Percentiles rank a stretch among this genome's conserved stretches.
Conservation (phyloP, 53 echinoderm and acorn worm species). For the Temnopleurus reevesii region DNA sequence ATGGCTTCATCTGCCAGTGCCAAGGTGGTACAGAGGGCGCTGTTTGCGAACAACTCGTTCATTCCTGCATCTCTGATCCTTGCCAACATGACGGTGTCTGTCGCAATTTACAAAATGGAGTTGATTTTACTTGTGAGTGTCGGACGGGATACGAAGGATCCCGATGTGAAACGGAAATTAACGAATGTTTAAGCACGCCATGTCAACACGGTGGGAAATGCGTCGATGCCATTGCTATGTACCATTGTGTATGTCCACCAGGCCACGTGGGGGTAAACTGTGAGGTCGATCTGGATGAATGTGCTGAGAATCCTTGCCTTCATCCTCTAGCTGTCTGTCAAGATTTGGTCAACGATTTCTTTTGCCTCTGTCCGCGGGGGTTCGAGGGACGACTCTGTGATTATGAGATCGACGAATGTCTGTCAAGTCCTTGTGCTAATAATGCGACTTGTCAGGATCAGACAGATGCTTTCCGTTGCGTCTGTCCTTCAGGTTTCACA, state of each 20-base stretch:
- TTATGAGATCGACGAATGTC: conserved; percentile 75
- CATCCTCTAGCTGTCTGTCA: conserved; percentile 83
- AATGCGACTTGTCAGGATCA: conserved; percentile 81
- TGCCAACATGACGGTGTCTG: conserved; percentile 81
- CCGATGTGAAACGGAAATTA: conserved; percentile 69
- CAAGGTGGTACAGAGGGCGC: conserved; percentile 68
- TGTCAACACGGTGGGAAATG: conserved; percentile 90
- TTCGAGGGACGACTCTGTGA: conserved; percentile 73
- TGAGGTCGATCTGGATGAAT: conserved; percentile 78
- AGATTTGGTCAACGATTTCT: conserved; percentile 78
- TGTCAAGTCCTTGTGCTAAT: conserved; percentile 70
- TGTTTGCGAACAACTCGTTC: conserved; percentile 70
- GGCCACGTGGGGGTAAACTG: conserved; percentile 79
- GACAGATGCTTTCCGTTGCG: conserved; percentile 63
- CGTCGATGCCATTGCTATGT: conserved; percentile 75
- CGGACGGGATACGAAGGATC: conserved; percentile 70
- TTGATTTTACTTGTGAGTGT: conserved; percentile 72
- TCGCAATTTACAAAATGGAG: conserved; percentile 3
- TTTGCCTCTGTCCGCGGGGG: conserved; percentile 79
- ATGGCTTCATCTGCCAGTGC: conserved; percentile 78
- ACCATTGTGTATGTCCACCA: conserved; percentile 88
- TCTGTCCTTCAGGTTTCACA: conserved; percentile 73
- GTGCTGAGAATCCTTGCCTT: conserved; percentile 71
- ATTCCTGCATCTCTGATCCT: conserved; percentile 77
- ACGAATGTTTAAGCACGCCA: conserved; percentile 83